Percentiles rank a stretch among this genome's conserved stretches.
phyloP scores from a whole-genome alignment of 2,888 invertebrate species.

The Xanthostigma xanthostigma region DNA sequence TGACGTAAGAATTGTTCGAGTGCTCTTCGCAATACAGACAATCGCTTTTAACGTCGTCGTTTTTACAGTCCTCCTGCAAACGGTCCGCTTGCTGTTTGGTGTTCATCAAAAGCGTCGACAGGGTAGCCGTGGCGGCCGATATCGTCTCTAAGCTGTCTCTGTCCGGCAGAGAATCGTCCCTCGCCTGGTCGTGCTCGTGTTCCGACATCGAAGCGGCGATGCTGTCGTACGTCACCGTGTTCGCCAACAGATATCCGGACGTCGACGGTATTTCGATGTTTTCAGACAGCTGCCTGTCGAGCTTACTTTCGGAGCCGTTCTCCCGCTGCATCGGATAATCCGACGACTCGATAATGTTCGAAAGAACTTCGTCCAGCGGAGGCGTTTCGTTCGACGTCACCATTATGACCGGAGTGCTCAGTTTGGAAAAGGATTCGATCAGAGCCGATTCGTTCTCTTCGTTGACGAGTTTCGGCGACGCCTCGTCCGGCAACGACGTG shows the following conservation, averaged over 20 bases:
- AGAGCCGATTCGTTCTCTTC: too few species aligned
- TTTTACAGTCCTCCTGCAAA: conserved; percentile 12
- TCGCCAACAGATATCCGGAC: conserved; percentile 47
- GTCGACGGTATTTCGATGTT: conserved; percentile 40
- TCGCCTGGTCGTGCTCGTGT: conserved; percentile 24
- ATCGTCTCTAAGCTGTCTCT: conserved; percentile 38
- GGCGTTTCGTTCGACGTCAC: neutral
- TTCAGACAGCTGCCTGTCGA: conserved; percentile 30
- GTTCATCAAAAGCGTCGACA: conserved; percentile 40
- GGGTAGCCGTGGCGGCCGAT: conserved; percentile 46
- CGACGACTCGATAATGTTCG: conserved; percentile 27
- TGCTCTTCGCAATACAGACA: conserved; percentile 4
- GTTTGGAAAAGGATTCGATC: too few species aligned
- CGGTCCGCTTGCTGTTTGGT: conserved; percentile 17
- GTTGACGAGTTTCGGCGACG: too few species aligned
- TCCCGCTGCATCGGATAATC: conserved; percentile 22
- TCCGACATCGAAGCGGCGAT: conserved; percentile 37
- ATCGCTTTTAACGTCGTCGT: conserved; percentile 4
- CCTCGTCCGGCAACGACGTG: neutral
- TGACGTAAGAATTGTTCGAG: conserved; percentile 8
- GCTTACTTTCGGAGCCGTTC: conserved; percentile 21
- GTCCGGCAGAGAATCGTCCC: conserved; percentile 31
- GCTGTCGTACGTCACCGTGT: conserved; percentile 41
- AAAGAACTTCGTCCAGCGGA: conserved; percentile 25
- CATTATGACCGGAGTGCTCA: too few species aligned